Base-by-base conservation (phyloP, 2,113 vertebrate genomes). In the Empidonax alnorum region DNA sequence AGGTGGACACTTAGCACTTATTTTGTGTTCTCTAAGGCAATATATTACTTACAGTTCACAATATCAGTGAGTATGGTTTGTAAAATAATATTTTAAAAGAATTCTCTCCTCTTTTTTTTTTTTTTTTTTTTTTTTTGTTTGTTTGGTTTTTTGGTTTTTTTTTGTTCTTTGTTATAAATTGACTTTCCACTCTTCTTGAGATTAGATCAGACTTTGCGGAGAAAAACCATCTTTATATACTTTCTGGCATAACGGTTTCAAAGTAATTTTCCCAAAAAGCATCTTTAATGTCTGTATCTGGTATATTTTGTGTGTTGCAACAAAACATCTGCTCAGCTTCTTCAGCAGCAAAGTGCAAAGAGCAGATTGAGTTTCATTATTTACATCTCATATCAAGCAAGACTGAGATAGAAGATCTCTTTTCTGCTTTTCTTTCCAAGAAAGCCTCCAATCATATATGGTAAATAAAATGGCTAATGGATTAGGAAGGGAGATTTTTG, bases 321-420 rank as follows among this genome's bases (percentile, higher is more conserved):
- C 33, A 79, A 75, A 93, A 59, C 35, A 86, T 62, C 78, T 95
- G 56, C 88, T 94, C 56, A 39, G 20, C 62, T 93, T 73, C 67
- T 86, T 87, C 49, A 76, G 31, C 35, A 84, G 25, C 59, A 22
- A 20, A n/a, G 21, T 78, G 53, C 42, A 89, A 91, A 62, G 65
- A 89, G 41, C 50, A 89, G 58, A 78, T 31, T 73, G 67, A 87
- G 30, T 85, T 53, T 68, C 67, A 56, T 96, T 94, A 68, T 87
- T 94, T 91, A 84, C 44, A 55, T 21, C 21, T 88, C 53, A 18
- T 72, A 76, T 86, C 72, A 84, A 89, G 53, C 16, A 79, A 42
- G 17, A 55, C 47, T 92, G 16, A n/a, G 47, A 52, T 66, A 84
- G 55, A 72, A 79, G 31, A 79, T 78, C 16, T 61, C 46, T 75